phyloP scores from a whole-genome alignment of 2,797 vertebrate genomes.

The Muscicapa striata region DNA sequence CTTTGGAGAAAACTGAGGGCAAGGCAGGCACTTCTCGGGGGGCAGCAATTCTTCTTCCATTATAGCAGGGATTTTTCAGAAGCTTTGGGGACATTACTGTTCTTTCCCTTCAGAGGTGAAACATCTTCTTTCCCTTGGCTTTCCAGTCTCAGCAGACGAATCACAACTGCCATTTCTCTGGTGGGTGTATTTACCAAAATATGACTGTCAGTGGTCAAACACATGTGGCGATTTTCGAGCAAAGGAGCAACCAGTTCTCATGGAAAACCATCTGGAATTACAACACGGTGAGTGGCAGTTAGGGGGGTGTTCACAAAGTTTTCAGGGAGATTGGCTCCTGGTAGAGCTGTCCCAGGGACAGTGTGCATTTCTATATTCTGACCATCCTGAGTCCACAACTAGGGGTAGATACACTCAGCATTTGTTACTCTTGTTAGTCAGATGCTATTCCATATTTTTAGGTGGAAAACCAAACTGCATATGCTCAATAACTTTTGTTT shows the following conservation, averaged over 20 bases:
- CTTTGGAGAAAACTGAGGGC: too few species aligned
- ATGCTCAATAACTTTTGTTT: background rate
- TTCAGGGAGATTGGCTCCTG: fast-evolving
- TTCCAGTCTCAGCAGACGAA: background rate
- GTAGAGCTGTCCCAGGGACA: background rate
- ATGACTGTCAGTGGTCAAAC: background rate
- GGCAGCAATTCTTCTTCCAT: background rate
- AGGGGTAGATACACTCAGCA: background rate
- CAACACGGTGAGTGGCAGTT: background rate
- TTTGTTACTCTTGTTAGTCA: background rate
- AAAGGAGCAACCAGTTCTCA: background rate
- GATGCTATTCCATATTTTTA: background rate
- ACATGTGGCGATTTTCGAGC: background rate
- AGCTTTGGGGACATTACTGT: background rate
- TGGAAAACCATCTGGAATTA: conserved; percentile 4
- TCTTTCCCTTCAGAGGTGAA: background rate
- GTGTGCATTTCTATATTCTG: background rate
- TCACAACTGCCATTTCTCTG: background rate
- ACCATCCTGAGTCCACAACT: fast-evolving
- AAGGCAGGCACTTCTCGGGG: fast-evolving
- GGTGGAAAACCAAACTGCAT: background rate
- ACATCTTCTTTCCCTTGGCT: fast-evolving
- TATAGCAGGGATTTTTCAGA: background rate
- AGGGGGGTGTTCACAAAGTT: fast-evolving
- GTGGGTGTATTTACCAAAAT: background rate